Conservation (phyloP, 2,888 invertebrate species). For the Idaea biselata region DNA sequence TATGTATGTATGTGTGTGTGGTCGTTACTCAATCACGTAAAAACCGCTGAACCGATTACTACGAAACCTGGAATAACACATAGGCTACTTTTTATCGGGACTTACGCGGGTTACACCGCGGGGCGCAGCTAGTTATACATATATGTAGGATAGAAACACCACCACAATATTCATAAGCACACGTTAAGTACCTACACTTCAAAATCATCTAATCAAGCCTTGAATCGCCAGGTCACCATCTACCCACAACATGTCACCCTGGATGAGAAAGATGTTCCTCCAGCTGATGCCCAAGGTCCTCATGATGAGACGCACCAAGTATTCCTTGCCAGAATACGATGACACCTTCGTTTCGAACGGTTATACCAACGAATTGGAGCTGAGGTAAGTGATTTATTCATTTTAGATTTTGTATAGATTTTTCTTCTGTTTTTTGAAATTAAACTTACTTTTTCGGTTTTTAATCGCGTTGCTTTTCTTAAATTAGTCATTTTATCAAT, state of each 20-base stretch:
- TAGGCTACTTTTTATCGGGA: too few species aligned
- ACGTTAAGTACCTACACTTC: too few species aligned
- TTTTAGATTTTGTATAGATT: background rate
- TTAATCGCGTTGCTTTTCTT: too few species aligned
- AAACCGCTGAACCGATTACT: too few species aligned
- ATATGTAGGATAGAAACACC: too few species aligned
- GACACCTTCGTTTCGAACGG: conserved; percentile 89
- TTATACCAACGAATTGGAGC: conserved; percentile 90
- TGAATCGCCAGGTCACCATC: conserved; percentile 87
- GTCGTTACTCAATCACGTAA: too few species aligned
- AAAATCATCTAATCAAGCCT: background rate
- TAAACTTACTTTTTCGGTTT: background rate
- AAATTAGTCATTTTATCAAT: too few species aligned
- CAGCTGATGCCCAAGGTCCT: conserved; percentile 94
- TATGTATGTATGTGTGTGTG: background rate
- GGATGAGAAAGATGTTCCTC: conserved; percentile 93
- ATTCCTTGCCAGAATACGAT: conserved; percentile 91
- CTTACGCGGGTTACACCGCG: too few species aligned
- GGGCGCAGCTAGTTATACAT: too few species aligned
- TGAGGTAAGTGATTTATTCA: conserved; percentile 80
- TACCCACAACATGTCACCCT: conserved; percentile 95
- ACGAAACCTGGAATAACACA: too few species aligned
- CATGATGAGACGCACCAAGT: conserved; percentile 94
- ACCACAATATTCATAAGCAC: too few species aligned
- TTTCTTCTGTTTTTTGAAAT: background rate